A percentile compares a stretch with the other conserved stretches of the same genome.
phyloP scores from a whole-genome alignment of 2,113 vertebrate genomes.

The Xenopus tropicalis region DNA sequence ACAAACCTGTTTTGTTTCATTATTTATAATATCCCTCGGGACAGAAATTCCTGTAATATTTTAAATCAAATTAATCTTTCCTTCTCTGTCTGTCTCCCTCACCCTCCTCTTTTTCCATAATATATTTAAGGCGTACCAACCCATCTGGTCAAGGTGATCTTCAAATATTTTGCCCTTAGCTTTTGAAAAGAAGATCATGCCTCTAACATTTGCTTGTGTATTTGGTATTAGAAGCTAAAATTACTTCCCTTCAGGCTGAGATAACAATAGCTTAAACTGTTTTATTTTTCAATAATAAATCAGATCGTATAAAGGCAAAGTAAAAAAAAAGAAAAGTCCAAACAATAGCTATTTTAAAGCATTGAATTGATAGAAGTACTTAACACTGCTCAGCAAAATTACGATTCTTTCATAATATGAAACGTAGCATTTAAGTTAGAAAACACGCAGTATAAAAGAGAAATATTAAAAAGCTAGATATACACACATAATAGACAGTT shows the following conservation, averaged over 20 bases:
- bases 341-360: too few relatives aligned
- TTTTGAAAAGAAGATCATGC: background rate
- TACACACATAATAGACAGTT: too few relatives aligned
- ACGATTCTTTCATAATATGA: too few relatives aligned
- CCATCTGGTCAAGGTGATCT: slow-evolving; percentile 12
- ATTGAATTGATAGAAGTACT: too few relatives aligned
- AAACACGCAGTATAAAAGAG: too few relatives aligned
- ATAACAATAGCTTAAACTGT: background rate
- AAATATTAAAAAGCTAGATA: too few relatives aligned
- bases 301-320: background rate
- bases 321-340: background rate
- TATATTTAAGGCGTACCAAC: background rate
- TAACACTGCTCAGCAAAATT: too few relatives aligned
- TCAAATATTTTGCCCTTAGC: slow-evolving; percentile 3
- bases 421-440: too few relatives aligned
- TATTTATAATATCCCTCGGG: slow-evolving; percentile 24
- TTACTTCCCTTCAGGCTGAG: background rate
- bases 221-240: background rate
- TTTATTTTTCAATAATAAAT: background rate
- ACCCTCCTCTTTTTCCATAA: background rate
- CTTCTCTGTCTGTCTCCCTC: background rate
- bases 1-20: slow-evolving; percentile 22
- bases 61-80: slow-evolving; percentile 13
- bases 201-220: slow-evolving; percentile 5
- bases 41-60: slow-evolving; percentile 33